phyloP scores from a whole-genome alignment of 2,888 invertebrate genomes.

The Nomada ruficornis region DNA sequence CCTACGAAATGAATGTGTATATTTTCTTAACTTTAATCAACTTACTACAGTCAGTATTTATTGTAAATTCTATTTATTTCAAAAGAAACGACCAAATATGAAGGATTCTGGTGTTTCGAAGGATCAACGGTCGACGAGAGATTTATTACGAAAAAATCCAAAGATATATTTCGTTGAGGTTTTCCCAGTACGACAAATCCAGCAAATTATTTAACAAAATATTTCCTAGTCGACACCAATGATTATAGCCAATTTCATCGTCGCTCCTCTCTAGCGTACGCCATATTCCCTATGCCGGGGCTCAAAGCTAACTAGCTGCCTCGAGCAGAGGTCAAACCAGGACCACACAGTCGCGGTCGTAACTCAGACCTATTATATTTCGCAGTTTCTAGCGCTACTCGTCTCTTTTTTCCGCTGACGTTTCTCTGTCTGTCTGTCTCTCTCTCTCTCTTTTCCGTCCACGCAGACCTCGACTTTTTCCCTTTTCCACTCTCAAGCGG shows the following conservation, averaged over 20 bases:
- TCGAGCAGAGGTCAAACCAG: conserved; percentile 68
- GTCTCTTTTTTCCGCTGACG: conserved; percentile 8
- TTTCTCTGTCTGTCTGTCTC: not conserved
- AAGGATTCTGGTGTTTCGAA: too few species aligned
- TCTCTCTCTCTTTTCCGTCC: conserved; percentile 19
- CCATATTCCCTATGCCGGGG: conserved; percentile 18
- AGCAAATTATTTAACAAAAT: not conserved
- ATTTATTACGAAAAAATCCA: too few species aligned
- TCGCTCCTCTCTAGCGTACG: conserved; percentile 21
- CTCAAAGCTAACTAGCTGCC: conserved; percentile 58
- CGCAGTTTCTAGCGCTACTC: conserved; percentile 53
- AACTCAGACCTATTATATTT: conserved; percentile 76
- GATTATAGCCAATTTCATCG: not conserved
- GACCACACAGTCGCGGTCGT: conserved; percentile 74
- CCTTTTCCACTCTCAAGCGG: not conserved
- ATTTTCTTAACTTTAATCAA: too few species aligned
- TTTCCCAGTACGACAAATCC: not conserved
- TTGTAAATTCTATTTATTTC: too few species aligned
- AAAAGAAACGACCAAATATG: too few species aligned
- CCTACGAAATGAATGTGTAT: too few species aligned
- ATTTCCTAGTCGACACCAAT: not conserved
- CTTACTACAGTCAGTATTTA: too few species aligned
- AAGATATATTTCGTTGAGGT: too few species aligned
- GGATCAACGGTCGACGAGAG: too few species aligned
- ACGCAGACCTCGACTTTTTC: conserved; percentile 4